These are phyloP conservation scores for Amphibalanus amphitrite DNA, from an alignment of 1,140 invertebrate genomes.

Conservation along the genomic window DNA sequence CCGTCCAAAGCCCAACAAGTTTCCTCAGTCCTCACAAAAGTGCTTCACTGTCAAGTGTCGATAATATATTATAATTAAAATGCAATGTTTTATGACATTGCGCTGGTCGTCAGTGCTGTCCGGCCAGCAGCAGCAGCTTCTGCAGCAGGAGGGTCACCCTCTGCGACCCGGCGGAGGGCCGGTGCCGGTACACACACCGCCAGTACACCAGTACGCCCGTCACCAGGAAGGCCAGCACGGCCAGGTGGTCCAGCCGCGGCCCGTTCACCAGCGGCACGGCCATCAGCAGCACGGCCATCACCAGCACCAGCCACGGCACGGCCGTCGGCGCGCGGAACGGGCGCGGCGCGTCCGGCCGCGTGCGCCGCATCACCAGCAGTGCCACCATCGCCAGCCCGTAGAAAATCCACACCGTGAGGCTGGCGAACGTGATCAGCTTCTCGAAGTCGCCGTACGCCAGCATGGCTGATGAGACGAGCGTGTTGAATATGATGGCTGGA, in stretches of 20 bases:
- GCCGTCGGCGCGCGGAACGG: constrained; percentile 64
- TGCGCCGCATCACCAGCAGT: constrained; percentile 51
- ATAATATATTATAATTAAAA: too few relatives aligned
- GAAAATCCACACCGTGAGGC: constrained; percentile 63
- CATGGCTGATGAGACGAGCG: constrained; percentile 49
- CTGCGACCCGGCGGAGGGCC: too few relatives aligned
- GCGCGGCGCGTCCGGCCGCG: constrained; percentile 43
- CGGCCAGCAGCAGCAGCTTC: too few relatives aligned
- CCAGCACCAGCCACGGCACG: constrained; percentile 52
- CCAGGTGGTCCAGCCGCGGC: constrained; percentile 56
- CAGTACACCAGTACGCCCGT: constrained; percentile 53
- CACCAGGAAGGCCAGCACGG: constrained; percentile 51
- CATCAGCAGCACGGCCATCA: constrained; percentile 53
- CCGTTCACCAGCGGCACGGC: constrained; percentile 55
- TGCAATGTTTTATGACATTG: too few relatives aligned
- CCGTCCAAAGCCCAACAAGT: too few relatives aligned
- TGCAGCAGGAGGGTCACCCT: too few relatives aligned
- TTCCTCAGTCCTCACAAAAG: too few relatives aligned
- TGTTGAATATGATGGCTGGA: constrained; percentile 39
- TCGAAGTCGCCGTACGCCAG: constrained; percentile 49
- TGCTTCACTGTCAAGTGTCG: too few relatives aligned
- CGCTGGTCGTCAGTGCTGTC: too few relatives aligned
- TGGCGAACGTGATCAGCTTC: constrained; percentile 56
- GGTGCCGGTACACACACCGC: constrained; percentile 44
- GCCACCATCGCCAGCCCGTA: constrained; percentile 66